Evolutionary conservation across 2,888 invertebrate species (phyloP), one percentile per base, ranked within the genome.

Genomic region (Idaea aversata): DNA sequence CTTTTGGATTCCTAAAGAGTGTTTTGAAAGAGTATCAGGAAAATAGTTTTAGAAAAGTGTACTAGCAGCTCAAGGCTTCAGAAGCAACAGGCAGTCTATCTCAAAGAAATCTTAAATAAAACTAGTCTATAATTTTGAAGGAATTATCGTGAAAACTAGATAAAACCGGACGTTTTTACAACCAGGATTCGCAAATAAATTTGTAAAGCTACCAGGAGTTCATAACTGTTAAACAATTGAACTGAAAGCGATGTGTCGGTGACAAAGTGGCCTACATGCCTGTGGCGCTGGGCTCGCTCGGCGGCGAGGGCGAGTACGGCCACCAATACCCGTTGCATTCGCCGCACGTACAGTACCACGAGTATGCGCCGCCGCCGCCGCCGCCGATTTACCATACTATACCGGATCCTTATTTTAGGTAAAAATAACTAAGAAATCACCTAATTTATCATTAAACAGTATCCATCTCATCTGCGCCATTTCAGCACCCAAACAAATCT

Each of bases 241-340:
- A 67, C 64, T 75, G 71, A 75, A 79, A 72, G 78, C 88, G 90
- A 93, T 94, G 94, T 86, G 88, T 87, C 93, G 94, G 94, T 94
- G 94, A 94, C 94, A 94, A 93, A 81, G 94, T 94, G 94, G 94
- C 94, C 89, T 94, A 93, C 93, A 94, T 94, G 94, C 94, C 91
- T 76, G 94, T 94, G 89, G 94, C 93, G 91, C 93, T 94, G 94
- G 94, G 94, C 93, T 94, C 93, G 93, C 92, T 94, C 91, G 94
- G 93, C 93, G 93, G 94, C 93, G 94, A 94, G 93, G 93, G 93
- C 93, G 94, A 93, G 94, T 93, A 90, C 34, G 47, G 47, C 93
- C 93, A 88, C 72, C 89, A 88, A 82, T 92, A 88, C 74, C 79
- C 87, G 74, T 79, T 87, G 81, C 90, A 89, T 84, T 83, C 88